phyloP scores from a whole-genome alignment of 2,113 vertebrate species.

The Limnothrissa miodon region DNA sequence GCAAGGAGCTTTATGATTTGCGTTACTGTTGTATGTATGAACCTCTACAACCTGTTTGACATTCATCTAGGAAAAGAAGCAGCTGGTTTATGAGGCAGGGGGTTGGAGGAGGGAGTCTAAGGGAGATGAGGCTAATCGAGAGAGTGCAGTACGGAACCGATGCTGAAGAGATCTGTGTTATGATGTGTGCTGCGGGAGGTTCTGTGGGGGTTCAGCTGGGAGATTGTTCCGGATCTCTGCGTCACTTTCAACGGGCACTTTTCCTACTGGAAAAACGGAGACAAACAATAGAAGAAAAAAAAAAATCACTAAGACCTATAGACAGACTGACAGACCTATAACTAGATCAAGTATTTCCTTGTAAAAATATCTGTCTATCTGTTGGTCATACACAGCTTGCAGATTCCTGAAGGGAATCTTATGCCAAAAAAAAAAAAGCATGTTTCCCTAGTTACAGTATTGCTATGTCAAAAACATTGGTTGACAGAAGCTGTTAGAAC shows the following conservation, averaged over 20 bases:
- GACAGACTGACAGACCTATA: background rate
- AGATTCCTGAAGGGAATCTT: background rate
- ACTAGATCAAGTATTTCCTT: too few relatives aligned
- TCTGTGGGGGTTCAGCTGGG: constrained; percentile 74
- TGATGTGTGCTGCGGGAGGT: constrained; percentile 66
- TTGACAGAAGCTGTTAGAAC: background rate
- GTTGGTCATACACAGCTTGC: background rate
- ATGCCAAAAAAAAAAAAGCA: too few relatives aligned
- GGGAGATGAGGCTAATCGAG: background rate
- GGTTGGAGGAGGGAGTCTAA: background rate
- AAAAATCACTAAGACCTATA: too few relatives aligned
- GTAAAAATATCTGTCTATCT: too few relatives aligned
- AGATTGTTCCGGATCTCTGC: constrained; percentile 56
- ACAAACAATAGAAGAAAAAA: background rate
- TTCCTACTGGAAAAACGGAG: constrained; percentile 53
- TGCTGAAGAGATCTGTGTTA: constrained; percentile 17
- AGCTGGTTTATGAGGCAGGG: background rate
- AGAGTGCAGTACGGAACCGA: background rate
- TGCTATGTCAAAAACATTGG: background rate
- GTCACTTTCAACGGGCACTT: constrained; percentile 54
- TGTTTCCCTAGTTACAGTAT: too few relatives aligned
- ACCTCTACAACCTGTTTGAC: background rate
- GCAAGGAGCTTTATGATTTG: background rate
- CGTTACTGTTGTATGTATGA: background rate
- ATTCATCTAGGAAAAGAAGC: background rate